Conservation (phyloP, 2,888 invertebrate genomes). For the Diarsia rubi region DNA sequence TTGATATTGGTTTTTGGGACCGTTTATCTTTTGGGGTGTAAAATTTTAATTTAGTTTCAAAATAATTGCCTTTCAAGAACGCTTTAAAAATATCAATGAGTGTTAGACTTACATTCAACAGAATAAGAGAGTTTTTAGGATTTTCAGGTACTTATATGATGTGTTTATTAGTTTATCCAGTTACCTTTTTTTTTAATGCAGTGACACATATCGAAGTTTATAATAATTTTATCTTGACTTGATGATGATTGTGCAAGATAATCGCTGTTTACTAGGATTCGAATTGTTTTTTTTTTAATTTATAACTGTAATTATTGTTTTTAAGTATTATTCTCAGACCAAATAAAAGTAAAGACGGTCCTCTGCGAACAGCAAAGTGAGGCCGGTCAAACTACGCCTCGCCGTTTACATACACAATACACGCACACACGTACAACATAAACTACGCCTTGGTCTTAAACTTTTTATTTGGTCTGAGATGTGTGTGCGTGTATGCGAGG, state of each 20-base stretch:
- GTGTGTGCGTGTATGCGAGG: too few species aligned
- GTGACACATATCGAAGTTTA: not conserved
- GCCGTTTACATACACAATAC: too few species aligned
- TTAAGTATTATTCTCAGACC: too few species aligned
- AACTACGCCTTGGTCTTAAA: too few species aligned
- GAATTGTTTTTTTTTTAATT: not conserved
- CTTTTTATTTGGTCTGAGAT: too few species aligned
- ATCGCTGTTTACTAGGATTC: not conserved
- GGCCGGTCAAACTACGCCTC: too few species aligned
- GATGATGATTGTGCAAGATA: not conserved
- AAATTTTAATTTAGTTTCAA: constrained; percentile 77
- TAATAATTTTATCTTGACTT: not conserved
- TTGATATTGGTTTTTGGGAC: constrained; percentile 81
- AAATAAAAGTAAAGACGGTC: too few species aligned
- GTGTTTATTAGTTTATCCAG: not conserved
- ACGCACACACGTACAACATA: too few species aligned
- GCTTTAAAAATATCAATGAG: constrained; percentile 29
- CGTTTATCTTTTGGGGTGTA: constrained; percentile 76
- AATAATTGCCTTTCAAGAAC: constrained; percentile 52
- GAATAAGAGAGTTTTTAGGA: not conserved
- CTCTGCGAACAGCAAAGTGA: too few species aligned
- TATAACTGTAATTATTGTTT: not conserved
- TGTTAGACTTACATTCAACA: not conserved
- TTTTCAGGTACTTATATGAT: not conserved
- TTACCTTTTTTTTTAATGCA: not conserved